These are phyloP conservation scores for Brachionus koreanus DNA, from an alignment of 1,140 invertebrate genomes.

Conservation along the genomic window DNA sequence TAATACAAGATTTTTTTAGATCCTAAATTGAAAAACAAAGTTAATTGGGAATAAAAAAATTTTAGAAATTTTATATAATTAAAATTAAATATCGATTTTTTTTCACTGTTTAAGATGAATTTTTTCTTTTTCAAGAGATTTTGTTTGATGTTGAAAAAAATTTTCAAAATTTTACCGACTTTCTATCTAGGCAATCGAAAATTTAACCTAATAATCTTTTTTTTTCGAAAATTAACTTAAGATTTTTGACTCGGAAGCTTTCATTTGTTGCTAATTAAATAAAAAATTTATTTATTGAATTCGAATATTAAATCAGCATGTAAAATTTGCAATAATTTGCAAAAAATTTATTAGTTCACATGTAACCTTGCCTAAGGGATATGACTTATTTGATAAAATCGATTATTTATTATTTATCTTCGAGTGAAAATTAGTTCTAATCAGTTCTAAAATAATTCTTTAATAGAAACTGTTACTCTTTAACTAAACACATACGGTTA, in stretches of 20 bases:
- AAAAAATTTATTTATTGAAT: background rate
- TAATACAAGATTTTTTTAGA: no score
- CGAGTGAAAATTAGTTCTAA: background rate
- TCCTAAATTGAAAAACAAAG: no score
- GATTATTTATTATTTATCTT: background rate
- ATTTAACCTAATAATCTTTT: no score
- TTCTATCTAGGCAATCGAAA: no score
- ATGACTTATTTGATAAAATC: background rate
- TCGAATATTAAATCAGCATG: background rate
- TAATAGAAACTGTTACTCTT: background rate
- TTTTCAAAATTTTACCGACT: no score
- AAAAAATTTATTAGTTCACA: background rate
- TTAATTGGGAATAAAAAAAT: no score
- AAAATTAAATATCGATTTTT: no score
- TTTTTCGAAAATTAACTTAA: background rate
- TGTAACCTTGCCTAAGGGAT: background rate
- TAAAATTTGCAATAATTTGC: background rate
- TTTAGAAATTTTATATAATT: no score
- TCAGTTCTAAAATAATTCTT: background rate
- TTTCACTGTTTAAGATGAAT: no score
- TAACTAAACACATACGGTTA: background rate
- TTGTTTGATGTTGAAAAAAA: no score
- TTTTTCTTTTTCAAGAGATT: no score
- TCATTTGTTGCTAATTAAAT: background rate
- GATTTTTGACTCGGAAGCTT: background rate